A percentile compares a stretch with the other conserved stretches of the same genome.
phyloP scores from a whole-genome alignment of 2,888 invertebrate genomes.

The Fragum whitleyi region DNA sequence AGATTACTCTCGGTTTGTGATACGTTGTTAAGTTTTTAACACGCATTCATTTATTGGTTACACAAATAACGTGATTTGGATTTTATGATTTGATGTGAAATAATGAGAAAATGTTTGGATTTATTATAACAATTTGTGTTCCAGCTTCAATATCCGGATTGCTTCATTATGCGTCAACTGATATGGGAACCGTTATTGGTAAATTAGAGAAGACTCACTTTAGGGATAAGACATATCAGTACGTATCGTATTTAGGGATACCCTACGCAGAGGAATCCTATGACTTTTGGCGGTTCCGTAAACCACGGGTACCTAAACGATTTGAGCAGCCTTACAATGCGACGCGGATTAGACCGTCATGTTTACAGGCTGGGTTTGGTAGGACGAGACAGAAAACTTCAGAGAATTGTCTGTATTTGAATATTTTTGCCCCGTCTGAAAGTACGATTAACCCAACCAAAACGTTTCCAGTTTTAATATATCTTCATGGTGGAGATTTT shows the following conservation, averaged over 20 bases:
- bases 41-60: no score
- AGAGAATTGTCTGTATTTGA: constrained; percentile 58
- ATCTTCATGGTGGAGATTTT: constrained; percentile 61
- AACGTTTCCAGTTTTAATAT: constrained; percentile 58
- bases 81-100: no score
- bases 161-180: constrained; percentile 46
- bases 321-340: constrained; percentile 58
- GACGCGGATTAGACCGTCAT: constrained; percentile 48
- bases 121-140: no score
- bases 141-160: neutral
- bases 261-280: constrained; percentile 52
- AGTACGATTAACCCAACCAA: constrained; percentile 52
- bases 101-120: no score
- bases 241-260: constrained; percentile 52
- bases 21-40: neutral
- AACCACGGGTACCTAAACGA: constrained; percentile 26
- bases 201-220: constrained; percentile 43
- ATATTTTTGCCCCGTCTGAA: constrained; percentile 58
- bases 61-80: no score
- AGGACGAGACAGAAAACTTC: constrained; percentile 31
- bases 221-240: constrained; percentile 23
- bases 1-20: neutral
- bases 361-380: constrained; percentile 46
- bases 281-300: constrained; percentile 37
- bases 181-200: constrained; percentile 53